These are phyloP conservation scores for Zelleria hepariella DNA, from an alignment of 2,888 invertebrate species.

Conservation along the genomic window DNA sequence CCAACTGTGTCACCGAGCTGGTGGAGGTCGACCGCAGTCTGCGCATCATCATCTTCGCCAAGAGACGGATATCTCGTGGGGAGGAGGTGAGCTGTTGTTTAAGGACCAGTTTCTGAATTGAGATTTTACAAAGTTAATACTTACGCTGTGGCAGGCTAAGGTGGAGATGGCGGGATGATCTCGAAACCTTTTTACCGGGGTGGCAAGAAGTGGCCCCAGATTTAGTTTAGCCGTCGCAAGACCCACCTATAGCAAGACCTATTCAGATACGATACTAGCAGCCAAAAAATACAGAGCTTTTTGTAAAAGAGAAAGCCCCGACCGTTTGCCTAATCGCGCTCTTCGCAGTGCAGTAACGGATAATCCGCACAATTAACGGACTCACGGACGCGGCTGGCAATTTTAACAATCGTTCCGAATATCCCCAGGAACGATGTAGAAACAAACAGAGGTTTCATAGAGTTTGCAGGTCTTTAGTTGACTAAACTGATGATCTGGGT, in stretches of 20 bases:
- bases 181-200: too few relatives aligned
- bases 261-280: too few relatives aligned
- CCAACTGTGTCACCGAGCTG: constrained; percentile 98
- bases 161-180: too few relatives aligned
- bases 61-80: constrained; percentile 93
- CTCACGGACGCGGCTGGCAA: constrained; percentile 9
- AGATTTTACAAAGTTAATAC: too few relatives aligned
- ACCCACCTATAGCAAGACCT: too few relatives aligned
- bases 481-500: neutral
- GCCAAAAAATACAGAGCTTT: too few relatives aligned
- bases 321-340: constrained; percentile 12
- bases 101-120: too few relatives aligned
- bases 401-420: neutral
- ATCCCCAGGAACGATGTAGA: neutral
- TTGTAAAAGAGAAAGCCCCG: neutral
- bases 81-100: constrained; percentile 98
- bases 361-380: constrained; percentile 28
- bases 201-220: too few relatives aligned
- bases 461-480: too few relatives aligned
- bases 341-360: constrained; percentile 21
- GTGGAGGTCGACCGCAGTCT: constrained; percentile 96
- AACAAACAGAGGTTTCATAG: neutral
- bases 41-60: constrained; percentile 98
- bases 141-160: too few relatives aligned
- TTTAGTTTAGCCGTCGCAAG: too few relatives aligned